Conservation (phyloP, 2,797 vertebrate species). For the Pseudotriccus pelzelni region DNA sequence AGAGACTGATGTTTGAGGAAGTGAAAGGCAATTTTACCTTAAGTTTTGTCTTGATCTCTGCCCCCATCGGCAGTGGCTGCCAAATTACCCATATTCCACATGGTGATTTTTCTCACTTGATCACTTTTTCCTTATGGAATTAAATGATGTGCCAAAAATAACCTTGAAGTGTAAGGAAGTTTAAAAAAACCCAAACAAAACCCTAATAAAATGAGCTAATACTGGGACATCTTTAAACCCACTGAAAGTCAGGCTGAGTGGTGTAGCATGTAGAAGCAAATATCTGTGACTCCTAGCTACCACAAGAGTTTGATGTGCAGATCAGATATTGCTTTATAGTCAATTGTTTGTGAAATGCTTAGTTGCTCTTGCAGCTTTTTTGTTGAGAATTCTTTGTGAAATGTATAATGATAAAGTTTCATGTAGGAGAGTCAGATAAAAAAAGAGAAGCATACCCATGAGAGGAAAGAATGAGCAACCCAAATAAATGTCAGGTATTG, state of each 20-base stretch:
- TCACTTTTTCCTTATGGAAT: background rate
- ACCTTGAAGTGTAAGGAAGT: background rate
- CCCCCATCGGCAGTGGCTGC: background rate
- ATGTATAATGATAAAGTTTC: background rate
- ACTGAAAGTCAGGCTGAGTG: background rate
- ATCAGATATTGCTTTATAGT: background rate
- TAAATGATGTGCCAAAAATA: background rate
- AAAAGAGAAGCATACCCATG: background rate
- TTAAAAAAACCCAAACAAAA: background rate
- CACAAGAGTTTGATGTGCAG: background rate
- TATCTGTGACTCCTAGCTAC: background rate
- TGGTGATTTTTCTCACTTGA: background rate
- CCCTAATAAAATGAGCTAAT: background rate
- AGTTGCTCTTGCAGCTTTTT: background rate
- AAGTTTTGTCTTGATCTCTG: background rate
- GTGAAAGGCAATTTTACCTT: background rate
- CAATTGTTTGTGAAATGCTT: background rate
- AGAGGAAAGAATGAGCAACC: background rate
- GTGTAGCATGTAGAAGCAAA: background rate
- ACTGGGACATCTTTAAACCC: background rate
- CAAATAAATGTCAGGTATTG: background rate
- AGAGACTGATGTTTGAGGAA: background rate
- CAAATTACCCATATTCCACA: background rate
- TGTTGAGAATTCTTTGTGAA: background rate
- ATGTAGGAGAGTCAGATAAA: background rate